Evolutionary conservation across 2,113 vertebrate genomes (phyloP).

Genomic region (Castor canadensis): DNA sequence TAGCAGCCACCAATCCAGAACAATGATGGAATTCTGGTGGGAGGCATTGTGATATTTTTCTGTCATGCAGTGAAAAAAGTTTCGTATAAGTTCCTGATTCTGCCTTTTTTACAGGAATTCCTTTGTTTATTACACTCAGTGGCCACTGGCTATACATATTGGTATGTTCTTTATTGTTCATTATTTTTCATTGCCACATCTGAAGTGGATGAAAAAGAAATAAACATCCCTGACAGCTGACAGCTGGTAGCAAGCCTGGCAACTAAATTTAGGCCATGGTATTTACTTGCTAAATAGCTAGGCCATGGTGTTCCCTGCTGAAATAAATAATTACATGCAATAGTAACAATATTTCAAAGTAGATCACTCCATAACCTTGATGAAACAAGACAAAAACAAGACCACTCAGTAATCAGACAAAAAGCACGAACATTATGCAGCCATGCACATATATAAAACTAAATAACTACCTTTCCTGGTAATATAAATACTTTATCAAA

Average conservation of each 20-base stretch:
- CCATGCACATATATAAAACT: neutral
- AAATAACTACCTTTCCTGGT: neutral
- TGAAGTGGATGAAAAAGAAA: conserved; percentile 56
- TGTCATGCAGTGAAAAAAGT: neutral
- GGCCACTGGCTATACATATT: neutral
- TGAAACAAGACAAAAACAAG: conserved; percentile 51
- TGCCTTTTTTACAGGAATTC: neutral
- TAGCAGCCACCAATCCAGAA: neutral
- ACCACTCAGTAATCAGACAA: conserved; percentile 2
- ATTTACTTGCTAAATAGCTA: conserved; percentile 62
- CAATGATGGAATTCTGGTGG: neutral
- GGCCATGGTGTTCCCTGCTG: conserved; percentile 57
- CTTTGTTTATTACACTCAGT: neutral
- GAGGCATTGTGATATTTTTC: neutral
- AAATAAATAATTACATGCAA: conserved; percentile 51
- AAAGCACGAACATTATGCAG: neutral
- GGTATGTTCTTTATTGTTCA: conserved; percentile 35
- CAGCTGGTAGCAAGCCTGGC: conserved; percentile 61
- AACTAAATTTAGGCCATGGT: conserved; percentile 64
- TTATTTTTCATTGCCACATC: conserved; percentile 46
- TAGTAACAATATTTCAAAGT: conserved; percentile 50
- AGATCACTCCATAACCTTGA: conserved; percentile 38
- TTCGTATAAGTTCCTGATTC: neutral
- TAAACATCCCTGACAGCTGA: conserved; percentile 62
- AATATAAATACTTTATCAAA: neutral